These are phyloP conservation scores for Enteromius thamalakanensis DNA, from an alignment of 2,797 vertebrate genomes.

Conservation along the genomic window DNA sequence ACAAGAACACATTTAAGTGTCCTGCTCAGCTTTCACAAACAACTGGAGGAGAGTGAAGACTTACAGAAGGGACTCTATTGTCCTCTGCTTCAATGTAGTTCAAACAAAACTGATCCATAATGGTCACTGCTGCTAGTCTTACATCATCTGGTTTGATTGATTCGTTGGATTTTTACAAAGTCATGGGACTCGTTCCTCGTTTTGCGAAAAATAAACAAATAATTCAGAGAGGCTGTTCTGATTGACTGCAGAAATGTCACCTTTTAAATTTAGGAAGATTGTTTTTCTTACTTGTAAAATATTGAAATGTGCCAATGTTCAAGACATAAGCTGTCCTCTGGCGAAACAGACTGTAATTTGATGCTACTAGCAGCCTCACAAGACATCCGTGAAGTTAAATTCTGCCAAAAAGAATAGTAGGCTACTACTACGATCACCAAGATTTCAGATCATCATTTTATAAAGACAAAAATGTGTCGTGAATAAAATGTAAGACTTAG, in stretches of 20 bases:
- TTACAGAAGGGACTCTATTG: constrained; percentile 36
- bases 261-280: background rate
- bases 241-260: background rate
- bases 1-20: constrained; percentile 24
- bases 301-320: background rate
- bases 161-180: constrained; percentile 20
- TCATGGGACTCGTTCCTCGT: background rate
- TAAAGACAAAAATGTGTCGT: no score
- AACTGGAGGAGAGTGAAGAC: constrained; percentile 31
- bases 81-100: constrained; percentile 34
- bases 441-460: no score
- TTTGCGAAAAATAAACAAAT: background rate
- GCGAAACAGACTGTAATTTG: background rate
- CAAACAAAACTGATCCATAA: constrained; percentile 32
- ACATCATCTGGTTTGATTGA: background rate
- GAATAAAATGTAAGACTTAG: no score
- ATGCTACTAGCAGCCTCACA: background rate
- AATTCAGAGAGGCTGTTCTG: background rate
- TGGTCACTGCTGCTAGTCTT: background rate
- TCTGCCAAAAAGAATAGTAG: no score
- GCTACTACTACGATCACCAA: no score
- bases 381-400: no score
- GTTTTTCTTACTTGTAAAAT: background rate
- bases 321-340: no score
- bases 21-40: constrained; percentile 48